phyloP scores from a whole-genome alignment of 2,797 vertebrate species.

The Amniataba percoides region DNA sequence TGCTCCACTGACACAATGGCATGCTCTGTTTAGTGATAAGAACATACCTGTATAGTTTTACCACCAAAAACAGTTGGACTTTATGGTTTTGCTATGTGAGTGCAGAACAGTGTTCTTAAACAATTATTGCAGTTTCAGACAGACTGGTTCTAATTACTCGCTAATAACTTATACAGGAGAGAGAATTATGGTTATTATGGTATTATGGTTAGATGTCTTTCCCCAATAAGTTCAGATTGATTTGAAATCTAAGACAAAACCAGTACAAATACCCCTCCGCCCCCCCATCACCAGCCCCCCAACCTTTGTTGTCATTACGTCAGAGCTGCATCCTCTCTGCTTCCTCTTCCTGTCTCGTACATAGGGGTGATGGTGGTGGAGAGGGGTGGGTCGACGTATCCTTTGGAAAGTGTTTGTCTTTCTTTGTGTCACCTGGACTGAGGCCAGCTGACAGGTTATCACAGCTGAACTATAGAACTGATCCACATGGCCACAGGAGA shows the following conservation, averaged over 20 bases:
- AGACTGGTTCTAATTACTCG: not conserved
- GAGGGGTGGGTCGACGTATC: constrained; percentile 46
- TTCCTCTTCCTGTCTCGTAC: constrained; percentile 76
- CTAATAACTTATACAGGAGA: too few relatives aligned
- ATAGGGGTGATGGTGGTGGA: constrained; percentile 14
- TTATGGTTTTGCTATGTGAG: not conserved
- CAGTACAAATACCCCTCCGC: too few relatives aligned
- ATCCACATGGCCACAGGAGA: constrained; percentile 4
- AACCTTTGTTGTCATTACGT: constrained; percentile 70
- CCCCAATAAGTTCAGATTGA: too few relatives aligned
- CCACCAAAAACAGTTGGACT: not conserved
- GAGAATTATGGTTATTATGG: too few relatives aligned
- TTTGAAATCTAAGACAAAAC: too few relatives aligned
- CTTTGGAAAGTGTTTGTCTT: constrained; percentile 70
- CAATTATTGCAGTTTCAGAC: not conserved
- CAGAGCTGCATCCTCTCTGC: constrained; percentile 67
- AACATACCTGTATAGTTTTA: not conserved
- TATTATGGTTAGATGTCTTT: too few relatives aligned
- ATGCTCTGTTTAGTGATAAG: not conserved
- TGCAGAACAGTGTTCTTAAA: not conserved
- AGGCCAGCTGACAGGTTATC: constrained; percentile 50
- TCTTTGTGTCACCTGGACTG: constrained; percentile 59
- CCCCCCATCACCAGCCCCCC: not conserved
- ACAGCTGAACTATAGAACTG: constrained; percentile 60
- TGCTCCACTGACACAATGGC: not conserved